A percentile compares a stretch with the other conserved stretches of the same genome.
These are phyloP conservation scores for Lagenorhynchus albirostris DNA, from an alignment of 2,113 vertebrate genomes.

Conservation along the genomic window DNA sequence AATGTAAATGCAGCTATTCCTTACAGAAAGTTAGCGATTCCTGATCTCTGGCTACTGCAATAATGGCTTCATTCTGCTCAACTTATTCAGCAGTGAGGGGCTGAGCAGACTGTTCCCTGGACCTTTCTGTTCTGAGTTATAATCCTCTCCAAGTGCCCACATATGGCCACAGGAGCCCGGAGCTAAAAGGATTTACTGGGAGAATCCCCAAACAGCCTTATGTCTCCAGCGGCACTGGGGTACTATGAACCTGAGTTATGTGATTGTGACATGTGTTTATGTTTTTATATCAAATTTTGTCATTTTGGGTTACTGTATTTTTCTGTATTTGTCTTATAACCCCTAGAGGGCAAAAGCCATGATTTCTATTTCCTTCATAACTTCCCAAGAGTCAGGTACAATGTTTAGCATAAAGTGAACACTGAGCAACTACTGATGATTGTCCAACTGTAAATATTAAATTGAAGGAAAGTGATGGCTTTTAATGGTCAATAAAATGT, in stretches of 20 bases:
- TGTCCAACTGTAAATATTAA: neutral
- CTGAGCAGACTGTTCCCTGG: too few relatives aligned
- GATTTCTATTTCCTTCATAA: neutral
- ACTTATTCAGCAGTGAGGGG: neutral
- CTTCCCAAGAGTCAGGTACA: neutral
- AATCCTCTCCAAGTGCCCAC: too few relatives aligned
- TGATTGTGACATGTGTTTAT: neutral
- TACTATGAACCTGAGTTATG: neutral
- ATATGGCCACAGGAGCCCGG: too few relatives aligned
- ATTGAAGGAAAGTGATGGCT: neutral
- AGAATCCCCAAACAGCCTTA: neutral
- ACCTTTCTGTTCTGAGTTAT: neutral
- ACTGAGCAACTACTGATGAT: neutral
- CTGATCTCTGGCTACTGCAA: neutral
- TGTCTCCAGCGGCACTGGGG: neutral
- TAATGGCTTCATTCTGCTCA: neutral
- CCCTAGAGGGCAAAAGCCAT: neutral
- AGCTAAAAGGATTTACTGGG: neutral
- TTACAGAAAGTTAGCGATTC: neutral
- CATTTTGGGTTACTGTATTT: neutral
- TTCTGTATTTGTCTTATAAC: neutral
- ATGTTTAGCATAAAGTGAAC: neutral
- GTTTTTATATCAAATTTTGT: neutral
- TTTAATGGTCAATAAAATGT: conserved; percentile 22
- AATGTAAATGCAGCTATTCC: neutral